Evolutionary conservation across 2,888 invertebrate species (phyloP), one percentile per base, ranked within the genome.

Genomic region (Apodemia hepburni): DNA sequence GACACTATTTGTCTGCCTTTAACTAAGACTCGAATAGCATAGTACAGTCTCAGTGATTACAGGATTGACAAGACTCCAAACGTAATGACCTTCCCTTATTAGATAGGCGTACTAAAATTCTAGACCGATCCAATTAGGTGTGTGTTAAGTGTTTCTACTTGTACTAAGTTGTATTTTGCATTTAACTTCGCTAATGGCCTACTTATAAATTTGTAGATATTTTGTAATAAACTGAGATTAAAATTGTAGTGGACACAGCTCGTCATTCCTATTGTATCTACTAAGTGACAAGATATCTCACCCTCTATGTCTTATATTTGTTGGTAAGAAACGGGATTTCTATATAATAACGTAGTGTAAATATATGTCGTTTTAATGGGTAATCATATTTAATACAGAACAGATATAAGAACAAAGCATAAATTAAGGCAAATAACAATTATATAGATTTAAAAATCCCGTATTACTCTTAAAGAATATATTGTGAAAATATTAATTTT

Each of bases 181-280:
- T 88, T 88, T 87, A 87, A 86, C 82, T 80, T 78, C 70, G 76
- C 79, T 82, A 76, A 84, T 74, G 84, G 86, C 85, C 87, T 87
- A 84, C 75, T 73, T 78, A 70, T 74, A 65, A 73, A 74, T 73
- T 73, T 84, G 83, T 83, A 81, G 79, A 84, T 82, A 81, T 78
- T 75, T 75, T 78, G 71, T 76, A 76, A 75, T 71, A 69, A 73
- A 74, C 58, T 49, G 60, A 59, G 58, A 57, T 51, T 49, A 49
- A 58, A 59, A 62, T 62, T 62, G 47, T 58, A 80, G 81, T 80
- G 80, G 78, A 82, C 69, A 65, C 68, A 71, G 67, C 71, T 69
- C 72, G 72, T 68, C 64, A 65, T 64, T 66, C 66, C 74, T 71
- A 71, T 65, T 73, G 66, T 61, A 64, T 68, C 61, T 60, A 42